Base-by-base conservation (phyloP, 1,140 invertebrate genomes). In the Caenorhabditis briggsae region DNA sequence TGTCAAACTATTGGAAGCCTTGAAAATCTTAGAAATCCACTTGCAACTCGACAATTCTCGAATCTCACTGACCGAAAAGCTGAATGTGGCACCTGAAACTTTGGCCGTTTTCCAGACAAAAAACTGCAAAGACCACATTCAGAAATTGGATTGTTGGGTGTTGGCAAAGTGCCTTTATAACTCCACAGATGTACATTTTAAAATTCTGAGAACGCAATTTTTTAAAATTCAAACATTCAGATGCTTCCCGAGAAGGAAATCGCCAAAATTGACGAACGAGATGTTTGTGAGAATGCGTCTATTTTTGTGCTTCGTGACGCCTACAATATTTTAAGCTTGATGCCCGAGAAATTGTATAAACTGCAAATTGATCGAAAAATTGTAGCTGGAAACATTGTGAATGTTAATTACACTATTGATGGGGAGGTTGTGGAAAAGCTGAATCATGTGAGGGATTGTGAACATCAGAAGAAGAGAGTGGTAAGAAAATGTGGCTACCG, bases 101-200 rank as follows among this genome's bases (percentile, higher is more conserved):
- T 50, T 78, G 46, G 46, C 3, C n/a, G 70, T 78, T 41, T 78
- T 78, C 23, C 70, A 78, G 18, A 20, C 33, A 9, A 78, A 50
- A 50, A 20, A 50, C 50, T 78, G 70, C 46, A 41, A 48, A 14
- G 46, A 78, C 12, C 70, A 78, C 20, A 50, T 48, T 53, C 70
- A 78, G 70, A 78, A 78, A 41, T 23, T 23, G 70, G 70, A 78
- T 50, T 78, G 70, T 78, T 78, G 70, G 70, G 70, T 53, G 20
- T n/a, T 78, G 46, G 70, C 70, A 50, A 78, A 78, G 18, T 78
- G 70, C 18, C n/a, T 78, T 7, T 78, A 78, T 23, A 43, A 43
- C 8, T 46, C 33, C n/a, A 46, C 70, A 2, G 33, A 43, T 5
- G 70, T 78, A n/a, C 53, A 18, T 61, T 33, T 61, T 33, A 11